Percentiles rank a stretch among this genome's conserved stretches.
Evolutionary conservation across 2,888 invertebrate species (phyloP).

Genomic region (Cerastis leucographa): DNA sequence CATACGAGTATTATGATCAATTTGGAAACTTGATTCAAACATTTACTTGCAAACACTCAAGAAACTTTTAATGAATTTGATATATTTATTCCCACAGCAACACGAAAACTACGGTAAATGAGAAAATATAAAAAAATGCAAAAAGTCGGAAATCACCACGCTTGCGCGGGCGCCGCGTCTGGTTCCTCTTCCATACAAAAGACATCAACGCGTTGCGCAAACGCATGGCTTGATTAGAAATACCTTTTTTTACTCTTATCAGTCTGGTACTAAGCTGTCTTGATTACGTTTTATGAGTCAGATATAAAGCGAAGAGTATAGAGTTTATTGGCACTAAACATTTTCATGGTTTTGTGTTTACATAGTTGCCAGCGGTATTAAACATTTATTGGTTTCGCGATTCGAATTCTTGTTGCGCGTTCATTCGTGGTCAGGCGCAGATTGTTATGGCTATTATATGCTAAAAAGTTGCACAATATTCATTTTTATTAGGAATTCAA

Average conservation of each 20-base stretch:
- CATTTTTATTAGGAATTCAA: not conserved
- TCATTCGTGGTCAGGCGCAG: not conserved
- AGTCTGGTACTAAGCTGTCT: conserved; percentile 19
- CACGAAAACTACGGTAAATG: not conserved
- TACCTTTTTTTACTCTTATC: conserved; percentile 34
- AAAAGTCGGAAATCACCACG: not conserved
- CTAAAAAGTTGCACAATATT: conserved; percentile 34
- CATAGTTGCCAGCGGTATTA: conserved; percentile 42
- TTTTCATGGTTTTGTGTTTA: conserved; percentile 51
- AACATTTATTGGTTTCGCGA: conserved; percentile 43
- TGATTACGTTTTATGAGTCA: conserved; percentile 47
- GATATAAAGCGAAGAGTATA: conserved; percentile 27
- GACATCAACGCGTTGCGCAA: conserved; percentile 81
- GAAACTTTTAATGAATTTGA: not conserved
- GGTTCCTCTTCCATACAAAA: conserved; percentile 68
- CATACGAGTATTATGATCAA: not conserved
- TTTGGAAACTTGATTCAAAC: conserved; percentile 20
- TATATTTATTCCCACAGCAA: not conserved
- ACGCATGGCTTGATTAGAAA: conserved; percentile 48
- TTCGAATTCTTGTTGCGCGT: conserved; percentile 25
- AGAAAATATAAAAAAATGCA: conserved; percentile 10
- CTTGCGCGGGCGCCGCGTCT: conserved; percentile 65
- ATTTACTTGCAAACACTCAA: conserved; percentile 8
- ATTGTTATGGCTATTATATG: not conserved
- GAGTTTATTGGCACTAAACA: conserved; percentile 50